phyloP scores from a whole-genome alignment of 2,113 vertebrate species.

The Varanus salvator region DNA sequence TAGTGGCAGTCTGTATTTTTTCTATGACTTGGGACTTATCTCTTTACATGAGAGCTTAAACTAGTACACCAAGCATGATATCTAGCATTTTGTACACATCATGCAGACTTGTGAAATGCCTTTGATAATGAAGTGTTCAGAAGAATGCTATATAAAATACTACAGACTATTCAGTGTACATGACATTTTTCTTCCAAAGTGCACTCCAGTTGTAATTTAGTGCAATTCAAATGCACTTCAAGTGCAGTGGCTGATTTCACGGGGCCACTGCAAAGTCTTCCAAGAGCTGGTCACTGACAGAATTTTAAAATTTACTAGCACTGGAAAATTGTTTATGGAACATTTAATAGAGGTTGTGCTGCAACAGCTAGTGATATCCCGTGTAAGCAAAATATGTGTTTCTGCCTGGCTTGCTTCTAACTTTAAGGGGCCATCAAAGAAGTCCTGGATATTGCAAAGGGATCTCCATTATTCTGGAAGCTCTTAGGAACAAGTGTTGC shows the following conservation, averaged over 20 bases:
- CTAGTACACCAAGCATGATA: conserved; percentile 11
- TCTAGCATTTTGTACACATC: neutral
- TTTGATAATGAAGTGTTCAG: conserved; percentile 5
- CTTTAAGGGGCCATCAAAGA: neutral
- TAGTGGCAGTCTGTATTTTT: conserved; percentile 22
- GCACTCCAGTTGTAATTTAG: neutral
- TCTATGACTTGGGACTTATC: neutral
- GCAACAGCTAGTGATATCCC: neutral
- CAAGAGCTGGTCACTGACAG: neutral
- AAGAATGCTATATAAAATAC: neutral
- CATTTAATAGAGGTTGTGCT: neutral
- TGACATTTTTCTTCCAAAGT: neutral
- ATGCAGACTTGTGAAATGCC: conserved; percentile 13
- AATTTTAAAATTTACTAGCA: neutral
- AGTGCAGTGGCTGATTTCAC: neutral
- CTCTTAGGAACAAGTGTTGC: neutral
- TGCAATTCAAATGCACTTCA: neutral
- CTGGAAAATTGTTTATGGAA: neutral
- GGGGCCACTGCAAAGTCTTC: neutral
- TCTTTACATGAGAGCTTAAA: neutral
- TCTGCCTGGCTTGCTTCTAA: neutral
- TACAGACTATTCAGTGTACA: neutral
- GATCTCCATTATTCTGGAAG: neutral
- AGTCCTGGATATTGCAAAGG: neutral
- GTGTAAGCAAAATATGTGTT: neutral